Evolutionary conservation across 2,888 invertebrate genomes (phyloP).

Genomic region (Drosophila ochracea): DNA sequence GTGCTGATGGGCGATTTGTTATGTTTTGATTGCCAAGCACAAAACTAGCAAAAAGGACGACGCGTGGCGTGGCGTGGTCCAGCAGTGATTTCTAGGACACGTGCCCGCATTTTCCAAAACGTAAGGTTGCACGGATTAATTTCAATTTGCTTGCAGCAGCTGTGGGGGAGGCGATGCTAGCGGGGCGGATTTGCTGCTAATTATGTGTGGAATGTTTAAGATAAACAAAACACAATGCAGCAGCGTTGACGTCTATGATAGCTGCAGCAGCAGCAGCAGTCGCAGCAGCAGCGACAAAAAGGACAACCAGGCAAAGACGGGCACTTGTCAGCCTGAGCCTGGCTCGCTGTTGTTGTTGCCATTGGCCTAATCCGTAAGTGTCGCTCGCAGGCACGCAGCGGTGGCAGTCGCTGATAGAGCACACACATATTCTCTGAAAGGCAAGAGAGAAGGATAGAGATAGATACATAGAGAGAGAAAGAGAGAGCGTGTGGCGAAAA

Average conservation of each 20-base stretch:
- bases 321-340: slow-evolving; percentile 62
- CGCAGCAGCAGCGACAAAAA: slow-evolving; percentile 55
- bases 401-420: slow-evolving; percentile 75
- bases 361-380: slow-evolving; percentile 79
- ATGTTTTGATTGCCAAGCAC: slow-evolving; percentile 73
- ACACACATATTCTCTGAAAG: slow-evolving; percentile 44
- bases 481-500: slow-evolving; percentile 19
- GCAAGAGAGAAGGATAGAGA: neutral
- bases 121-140: slow-evolving; percentile 83
- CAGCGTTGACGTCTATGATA: slow-evolving; percentile 28
- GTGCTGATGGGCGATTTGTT: slow-evolving; percentile 57
- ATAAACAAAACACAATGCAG: slow-evolving; percentile 76
- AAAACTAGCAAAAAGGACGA: slow-evolving; percentile 45
- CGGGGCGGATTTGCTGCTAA: slow-evolving; percentile 70
- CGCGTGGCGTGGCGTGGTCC: slow-evolving; percentile 49
- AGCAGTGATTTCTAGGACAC: slow-evolving; percentile 61
- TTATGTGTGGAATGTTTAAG: slow-evolving; percentile 79
- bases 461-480: neutral
- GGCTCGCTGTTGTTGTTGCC: slow-evolving; percentile 37
- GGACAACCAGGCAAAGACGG: slow-evolving; percentile 67
- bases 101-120: slow-evolving; percentile 73
- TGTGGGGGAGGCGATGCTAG: slow-evolving; percentile 26
- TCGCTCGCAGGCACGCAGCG: slow-evolving; percentile 77
- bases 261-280: slow-evolving; percentile 29
- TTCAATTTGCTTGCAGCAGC: slow-evolving; percentile 78